Conservation (phyloP, 2,113 vertebrate species). For the Todiramphus chloris region DNA sequence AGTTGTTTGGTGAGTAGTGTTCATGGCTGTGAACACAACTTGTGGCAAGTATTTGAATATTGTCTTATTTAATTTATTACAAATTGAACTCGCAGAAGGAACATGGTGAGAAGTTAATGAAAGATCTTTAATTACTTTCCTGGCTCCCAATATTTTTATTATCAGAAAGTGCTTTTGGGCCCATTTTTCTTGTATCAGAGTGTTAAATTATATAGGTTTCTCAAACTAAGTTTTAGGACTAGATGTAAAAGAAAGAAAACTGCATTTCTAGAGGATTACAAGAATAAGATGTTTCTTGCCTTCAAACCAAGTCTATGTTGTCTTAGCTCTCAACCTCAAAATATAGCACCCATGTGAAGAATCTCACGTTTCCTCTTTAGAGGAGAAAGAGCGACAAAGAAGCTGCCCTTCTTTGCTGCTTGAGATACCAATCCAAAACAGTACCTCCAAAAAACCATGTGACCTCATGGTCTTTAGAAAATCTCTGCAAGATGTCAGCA, state of each 20-base stretch:
- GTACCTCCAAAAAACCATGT: not conserved
- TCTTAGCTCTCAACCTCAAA: not conserved
- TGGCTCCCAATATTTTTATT: not conserved
- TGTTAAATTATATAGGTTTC: not conserved
- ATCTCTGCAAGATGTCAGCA: not conserved
- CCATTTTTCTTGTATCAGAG: not conserved
- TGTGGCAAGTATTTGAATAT: not conserved
- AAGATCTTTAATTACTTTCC: not conserved
- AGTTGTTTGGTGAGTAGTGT: not conserved
- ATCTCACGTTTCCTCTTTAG: not conserved
- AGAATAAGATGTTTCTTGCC: not conserved
- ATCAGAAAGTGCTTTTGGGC: not conserved
- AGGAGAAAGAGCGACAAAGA: not conserved
- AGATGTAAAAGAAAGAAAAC: not conserved
- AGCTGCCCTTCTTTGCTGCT: not conserved
- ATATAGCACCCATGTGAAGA: not conserved
- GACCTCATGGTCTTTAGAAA: not conserved
- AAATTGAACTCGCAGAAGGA: not conserved
- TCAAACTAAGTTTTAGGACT: not conserved
- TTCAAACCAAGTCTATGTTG: rapidly evolving
- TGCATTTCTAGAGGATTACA: not conserved
- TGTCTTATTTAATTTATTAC: not conserved
- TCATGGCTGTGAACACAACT: not conserved
- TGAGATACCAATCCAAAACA: not conserved
- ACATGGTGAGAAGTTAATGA: not conserved